Evolutionary conservation across 2,797 vertebrate genomes (phyloP).

Genomic region (Gymnothorax javanicus): DNA sequence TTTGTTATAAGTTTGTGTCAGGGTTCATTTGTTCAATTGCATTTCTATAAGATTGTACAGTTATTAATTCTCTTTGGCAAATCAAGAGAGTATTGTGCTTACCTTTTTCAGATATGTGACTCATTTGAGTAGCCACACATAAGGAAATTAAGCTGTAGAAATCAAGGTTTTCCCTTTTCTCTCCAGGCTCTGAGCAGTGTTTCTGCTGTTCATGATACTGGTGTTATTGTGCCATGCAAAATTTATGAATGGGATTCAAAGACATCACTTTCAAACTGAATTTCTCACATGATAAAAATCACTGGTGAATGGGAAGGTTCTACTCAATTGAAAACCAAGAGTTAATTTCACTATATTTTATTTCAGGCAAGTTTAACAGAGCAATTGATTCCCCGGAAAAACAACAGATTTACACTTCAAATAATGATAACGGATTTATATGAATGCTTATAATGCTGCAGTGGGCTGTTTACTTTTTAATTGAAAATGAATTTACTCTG

Average conservation of each 20-base stretch:
- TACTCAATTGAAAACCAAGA: background rate
- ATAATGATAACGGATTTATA: background rate
- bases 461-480: background rate
- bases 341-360: background rate
- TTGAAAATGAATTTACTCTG: background rate
- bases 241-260: background rate
- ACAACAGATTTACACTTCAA: background rate
- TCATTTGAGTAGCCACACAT: background rate
- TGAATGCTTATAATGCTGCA: background rate
- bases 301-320: background rate
- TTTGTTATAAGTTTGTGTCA: slow-evolving; percentile 49
- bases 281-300: background rate
- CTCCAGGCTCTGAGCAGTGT: background rate
- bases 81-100: background rate
- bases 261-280: background rate
- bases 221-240: background rate
- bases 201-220: background rate
- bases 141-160: background rate
- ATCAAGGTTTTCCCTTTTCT: background rate
- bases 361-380: background rate
- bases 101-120: background rate
- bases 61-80: slow-evolving; percentile 54
- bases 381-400: background rate
- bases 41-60: slow-evolving; percentile 57
- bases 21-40: slow-evolving; percentile 37